These are phyloP conservation scores for Blastomussa wellsi DNA, from an alignment of 92 coral and sea anemone genomes.

Conservation along the genomic window DNA sequence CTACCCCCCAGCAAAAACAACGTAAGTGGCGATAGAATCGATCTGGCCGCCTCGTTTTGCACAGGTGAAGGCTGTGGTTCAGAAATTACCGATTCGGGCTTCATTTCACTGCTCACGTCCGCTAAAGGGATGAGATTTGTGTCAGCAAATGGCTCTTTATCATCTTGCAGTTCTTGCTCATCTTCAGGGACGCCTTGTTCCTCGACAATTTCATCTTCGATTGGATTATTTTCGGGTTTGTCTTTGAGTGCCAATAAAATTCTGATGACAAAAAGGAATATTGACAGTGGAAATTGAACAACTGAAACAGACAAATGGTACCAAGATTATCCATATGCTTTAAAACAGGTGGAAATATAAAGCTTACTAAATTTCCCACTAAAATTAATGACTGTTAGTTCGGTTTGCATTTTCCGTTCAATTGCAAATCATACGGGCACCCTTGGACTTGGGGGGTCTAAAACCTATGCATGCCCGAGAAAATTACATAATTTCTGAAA, in stretches of 20 bases:
- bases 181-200: not conserved
- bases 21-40: slow-evolving; percentile 1
- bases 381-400: not conserved
- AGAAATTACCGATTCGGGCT: not conserved
- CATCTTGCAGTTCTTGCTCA: not conserved
- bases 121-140: not conserved
- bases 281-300: not conserved
- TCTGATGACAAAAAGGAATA: not conserved
- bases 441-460: too few species aligned
- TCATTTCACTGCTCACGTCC: not conserved
- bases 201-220: not conserved
- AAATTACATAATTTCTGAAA: too few species aligned
- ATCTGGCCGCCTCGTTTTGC: too few species aligned
- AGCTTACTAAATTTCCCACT: not conserved
- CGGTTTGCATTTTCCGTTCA: not conserved
- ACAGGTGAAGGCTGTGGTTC: not conserved
- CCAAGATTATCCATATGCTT: too few species aligned
- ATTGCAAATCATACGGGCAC: too few species aligned
- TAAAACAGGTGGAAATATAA: too few species aligned
- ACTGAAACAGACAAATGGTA: too few species aligned
- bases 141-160: not conserved
- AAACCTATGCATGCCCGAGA: too few species aligned
- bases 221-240: not conserved
- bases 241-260: not conserved
- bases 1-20: not conserved